Conservation (phyloP, 2,113 vertebrate species). For the Bos javanicus region DNA sequence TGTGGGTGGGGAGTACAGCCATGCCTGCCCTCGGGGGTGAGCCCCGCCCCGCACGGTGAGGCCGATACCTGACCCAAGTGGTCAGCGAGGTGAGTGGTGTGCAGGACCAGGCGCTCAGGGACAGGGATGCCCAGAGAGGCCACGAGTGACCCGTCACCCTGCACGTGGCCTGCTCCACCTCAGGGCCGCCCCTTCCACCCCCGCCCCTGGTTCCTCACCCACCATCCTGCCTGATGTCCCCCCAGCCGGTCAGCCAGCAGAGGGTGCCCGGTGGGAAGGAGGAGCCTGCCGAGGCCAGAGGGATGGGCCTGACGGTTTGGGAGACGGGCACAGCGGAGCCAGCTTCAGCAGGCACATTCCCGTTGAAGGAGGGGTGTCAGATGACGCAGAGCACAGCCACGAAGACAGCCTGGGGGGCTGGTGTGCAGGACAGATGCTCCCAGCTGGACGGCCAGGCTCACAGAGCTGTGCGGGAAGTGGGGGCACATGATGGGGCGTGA, state of each 20-base stretch:
- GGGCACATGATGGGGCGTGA: accelerated
- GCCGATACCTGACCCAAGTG: neutral
- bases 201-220: neutral
- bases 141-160: neutral
- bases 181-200: neutral
- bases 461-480: neutral
- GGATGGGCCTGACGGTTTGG: neutral
- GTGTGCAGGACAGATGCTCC: neutral
- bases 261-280: neutral
- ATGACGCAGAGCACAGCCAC: accelerated
- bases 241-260: neutral
- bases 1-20: accelerated
- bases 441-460: neutral
- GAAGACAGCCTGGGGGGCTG: neutral
- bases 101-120: neutral
- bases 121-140: neutral
- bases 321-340: neutral
- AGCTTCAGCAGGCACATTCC: neutral
- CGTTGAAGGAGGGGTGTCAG: neutral
- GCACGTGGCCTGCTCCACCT: neutral
- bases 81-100: neutral
- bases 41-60: accelerated
- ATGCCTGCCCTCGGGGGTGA: neutral
- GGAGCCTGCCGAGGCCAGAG: neutral
- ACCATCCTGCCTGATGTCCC: neutral